Conservation (phyloP, 2,113 vertebrate genomes). For the Rhinolophus sinicus region DNA sequence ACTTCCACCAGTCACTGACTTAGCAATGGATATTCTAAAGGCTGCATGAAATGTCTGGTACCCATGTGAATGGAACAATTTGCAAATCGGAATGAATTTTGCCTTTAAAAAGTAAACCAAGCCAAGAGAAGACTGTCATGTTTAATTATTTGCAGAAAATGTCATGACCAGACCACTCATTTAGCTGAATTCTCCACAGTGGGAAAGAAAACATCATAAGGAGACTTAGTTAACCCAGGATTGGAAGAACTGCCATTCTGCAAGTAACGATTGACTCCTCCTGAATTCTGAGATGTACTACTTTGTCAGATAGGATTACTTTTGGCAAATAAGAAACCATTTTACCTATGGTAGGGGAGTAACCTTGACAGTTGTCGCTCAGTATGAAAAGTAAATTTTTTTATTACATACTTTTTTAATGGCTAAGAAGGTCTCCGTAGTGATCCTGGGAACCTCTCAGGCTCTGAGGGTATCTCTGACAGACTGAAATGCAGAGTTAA, state of each 20-base stretch:
- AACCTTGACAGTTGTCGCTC: not conserved
- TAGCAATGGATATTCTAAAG: slow-evolving; percentile 45
- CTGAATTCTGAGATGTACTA: slow-evolving; percentile 57
- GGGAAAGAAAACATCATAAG: slow-evolving; percentile 55
- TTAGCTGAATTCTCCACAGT: slow-evolving; percentile 72
- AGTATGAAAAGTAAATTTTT: slow-evolving; percentile 37
- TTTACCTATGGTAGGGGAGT: not conserved
- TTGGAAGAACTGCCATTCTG: slow-evolving; percentile 73
- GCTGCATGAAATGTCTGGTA: slow-evolving; percentile 42
- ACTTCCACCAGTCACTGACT: slow-evolving; percentile 60
- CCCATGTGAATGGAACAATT: slow-evolving; percentile 59
- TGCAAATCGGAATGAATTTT: slow-evolving; percentile 70
- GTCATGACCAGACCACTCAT: slow-evolving; percentile 55
- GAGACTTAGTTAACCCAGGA: slow-evolving; percentile 68
- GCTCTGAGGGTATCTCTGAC: not conserved
- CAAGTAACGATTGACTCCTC: slow-evolving; percentile 65
- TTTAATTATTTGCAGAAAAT: slow-evolving; percentile 67
- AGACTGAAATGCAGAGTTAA: slow-evolving; percentile 49
- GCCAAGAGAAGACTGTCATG: not conserved
- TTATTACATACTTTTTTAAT: slow-evolving; percentile 38
- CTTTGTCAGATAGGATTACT: slow-evolving; percentile 58
- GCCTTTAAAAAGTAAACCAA: slow-evolving; percentile 65
- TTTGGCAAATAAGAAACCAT: slow-evolving; percentile 58
- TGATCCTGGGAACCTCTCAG: not conserved
- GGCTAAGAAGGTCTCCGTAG: not conserved